Evolutionary conservation across 2,888 invertebrate species (phyloP).

Genomic region (Rhamphomyia laevipes): DNA sequence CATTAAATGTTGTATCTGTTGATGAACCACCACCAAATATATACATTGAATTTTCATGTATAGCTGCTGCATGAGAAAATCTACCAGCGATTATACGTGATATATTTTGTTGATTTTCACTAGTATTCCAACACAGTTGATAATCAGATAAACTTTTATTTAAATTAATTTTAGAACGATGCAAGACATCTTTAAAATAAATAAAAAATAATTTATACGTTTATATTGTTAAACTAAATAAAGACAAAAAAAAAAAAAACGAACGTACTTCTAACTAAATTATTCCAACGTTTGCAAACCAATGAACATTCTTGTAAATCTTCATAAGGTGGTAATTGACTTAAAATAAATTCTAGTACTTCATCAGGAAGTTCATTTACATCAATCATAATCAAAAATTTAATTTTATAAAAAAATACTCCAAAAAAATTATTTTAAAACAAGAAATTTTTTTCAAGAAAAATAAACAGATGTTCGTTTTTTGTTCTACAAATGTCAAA

Average conservation of each 20-base stretch:
- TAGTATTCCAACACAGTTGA: constrained; percentile 53
- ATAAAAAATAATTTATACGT: background rate
- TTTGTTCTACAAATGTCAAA: too few relatives aligned
- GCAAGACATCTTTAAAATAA: constrained; percentile 57
- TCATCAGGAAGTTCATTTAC: constrained; percentile 80
- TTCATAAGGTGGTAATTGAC: constrained; percentile 78
- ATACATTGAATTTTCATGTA: constrained; percentile 77
- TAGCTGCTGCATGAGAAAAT: constrained; percentile 84
- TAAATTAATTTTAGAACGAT: constrained; percentile 60
- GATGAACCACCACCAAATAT: constrained; percentile 94
- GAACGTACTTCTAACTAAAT: constrained; percentile 66
- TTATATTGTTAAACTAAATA: too few relatives aligned
- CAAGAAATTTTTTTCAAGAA: too few relatives aligned
- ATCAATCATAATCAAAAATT: background rate
- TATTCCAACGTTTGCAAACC: constrained; percentile 80
- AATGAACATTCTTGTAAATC: constrained; percentile 77
- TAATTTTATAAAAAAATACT: background rate
- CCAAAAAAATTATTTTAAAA: too few relatives aligned
- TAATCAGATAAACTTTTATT: constrained; percentile 65
- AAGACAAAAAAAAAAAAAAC: background rate
- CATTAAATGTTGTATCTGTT: constrained; percentile 90
- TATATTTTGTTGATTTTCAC: constrained; percentile 8
- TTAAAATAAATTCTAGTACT: constrained; percentile 83
- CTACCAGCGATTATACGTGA: constrained; percentile 57
- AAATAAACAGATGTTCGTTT: too few relatives aligned